Conservation (phyloP, 2,797 vertebrate genomes). For the Danio aesculapii region DNA sequence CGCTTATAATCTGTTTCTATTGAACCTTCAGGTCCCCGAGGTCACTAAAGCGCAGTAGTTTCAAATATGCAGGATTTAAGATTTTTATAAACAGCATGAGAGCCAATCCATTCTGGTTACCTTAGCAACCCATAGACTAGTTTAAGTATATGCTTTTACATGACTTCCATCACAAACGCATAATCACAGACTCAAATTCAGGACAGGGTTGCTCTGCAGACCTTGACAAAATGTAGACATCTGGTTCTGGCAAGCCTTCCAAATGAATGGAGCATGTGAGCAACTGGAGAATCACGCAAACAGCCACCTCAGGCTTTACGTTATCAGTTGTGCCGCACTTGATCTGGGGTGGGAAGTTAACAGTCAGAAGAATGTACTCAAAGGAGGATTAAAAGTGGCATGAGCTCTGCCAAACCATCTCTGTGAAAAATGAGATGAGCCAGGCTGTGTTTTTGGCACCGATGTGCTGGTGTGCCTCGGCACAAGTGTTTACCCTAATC, state of each 20-base stretch:
- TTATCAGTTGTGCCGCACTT: slow-evolving; percentile 50
- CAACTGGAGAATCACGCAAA: slow-evolving; percentile 24
- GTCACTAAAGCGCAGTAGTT: slow-evolving; percentile 16
- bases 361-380: slow-evolving; percentile 37
- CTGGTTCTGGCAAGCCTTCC: slow-evolving; percentile 27
- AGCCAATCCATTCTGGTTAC: slow-evolving; percentile 26
- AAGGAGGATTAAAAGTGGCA: slow-evolving; percentile 43
- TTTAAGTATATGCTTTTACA: slow-evolving; percentile 31
- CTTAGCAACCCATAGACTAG: slow-evolving; percentile 7
- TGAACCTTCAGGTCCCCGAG: background rate
- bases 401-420: slow-evolving; percentile 36
- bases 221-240: slow-evolving; percentile 28
- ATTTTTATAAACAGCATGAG: background rate
- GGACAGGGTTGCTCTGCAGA: slow-evolving; percentile 16
- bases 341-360: slow-evolving; percentile 43
- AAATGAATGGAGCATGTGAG: slow-evolving; percentile 17
- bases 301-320: slow-evolving; percentile 31
- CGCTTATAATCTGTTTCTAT: background rate
- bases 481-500: slow-evolving; percentile 30
- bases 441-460: slow-evolving; percentile 41
- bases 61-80: slow-evolving; percentile 18
- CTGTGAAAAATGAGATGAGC: slow-evolving; percentile 44
- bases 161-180: slow-evolving; percentile 16
- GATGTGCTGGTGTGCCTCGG: slow-evolving; percentile 12
- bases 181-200: slow-evolving; percentile 31